phyloP scores from a whole-genome alignment of 2,888 invertebrate genomes.

The Ectemnius continuus region DNA sequence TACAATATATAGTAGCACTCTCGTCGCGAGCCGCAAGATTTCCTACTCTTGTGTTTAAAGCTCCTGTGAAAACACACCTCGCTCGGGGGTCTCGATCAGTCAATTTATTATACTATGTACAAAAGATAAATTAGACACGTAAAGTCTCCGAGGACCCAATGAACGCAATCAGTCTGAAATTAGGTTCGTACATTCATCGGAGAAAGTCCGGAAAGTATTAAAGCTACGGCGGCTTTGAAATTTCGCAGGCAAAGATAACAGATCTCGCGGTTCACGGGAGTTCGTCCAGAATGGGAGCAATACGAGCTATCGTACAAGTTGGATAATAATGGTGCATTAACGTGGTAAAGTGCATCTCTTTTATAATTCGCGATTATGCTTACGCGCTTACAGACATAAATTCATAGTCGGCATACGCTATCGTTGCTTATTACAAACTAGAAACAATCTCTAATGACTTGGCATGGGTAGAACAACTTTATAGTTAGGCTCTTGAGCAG shows the following conservation, averaged over 20 bases:
- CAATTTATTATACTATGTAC: slow-evolving; percentile 54
- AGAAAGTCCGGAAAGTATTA: not conserved
- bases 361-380: slow-evolving; percentile 47
- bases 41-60: slow-evolving; percentile 13
- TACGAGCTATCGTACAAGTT: slow-evolving; percentile 73
- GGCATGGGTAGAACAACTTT: slow-evolving; percentile 71
- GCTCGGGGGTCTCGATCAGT: slow-evolving; percentile 1
- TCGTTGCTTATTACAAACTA: slow-evolving; percentile 72
- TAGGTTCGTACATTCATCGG: not conserved
- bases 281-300: slow-evolving; percentile 67
- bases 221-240: not conserved
- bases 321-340: slow-evolving; percentile 65
- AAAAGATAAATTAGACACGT: slow-evolving; percentile 47
- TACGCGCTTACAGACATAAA: slow-evolving; percentile 40
- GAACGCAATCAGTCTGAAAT: not conserved
- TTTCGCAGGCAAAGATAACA: not conserved
- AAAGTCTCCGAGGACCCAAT: not conserved
- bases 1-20: slow-evolving; percentile 71
- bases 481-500: slow-evolving; percentile 75
- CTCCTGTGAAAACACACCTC: slow-evolving; percentile 6
- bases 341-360: slow-evolving; percentile 55
- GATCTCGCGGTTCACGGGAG: slow-evolving; percentile 46
- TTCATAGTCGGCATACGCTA: slow-evolving; percentile 50
- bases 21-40: slow-evolving; percentile 69
- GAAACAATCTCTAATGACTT: slow-evolving; percentile 77